These are phyloP conservation scores for Physella acuta DNA, from an alignment of 1,140 invertebrate genomes.

Conservation along the genomic window DNA sequence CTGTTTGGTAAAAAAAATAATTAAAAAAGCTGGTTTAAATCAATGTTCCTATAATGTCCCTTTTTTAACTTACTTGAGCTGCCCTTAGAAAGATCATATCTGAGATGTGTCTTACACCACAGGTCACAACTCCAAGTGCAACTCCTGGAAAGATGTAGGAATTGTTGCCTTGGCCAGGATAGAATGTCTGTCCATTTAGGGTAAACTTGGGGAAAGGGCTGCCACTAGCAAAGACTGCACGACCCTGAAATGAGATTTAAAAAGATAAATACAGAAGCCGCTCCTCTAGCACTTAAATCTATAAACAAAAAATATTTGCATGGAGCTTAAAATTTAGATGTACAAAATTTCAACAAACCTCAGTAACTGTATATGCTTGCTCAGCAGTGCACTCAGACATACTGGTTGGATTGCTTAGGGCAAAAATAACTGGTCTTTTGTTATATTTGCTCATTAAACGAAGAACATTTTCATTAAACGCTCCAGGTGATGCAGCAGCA, in stretches of 20 bases:
- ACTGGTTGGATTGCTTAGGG: conserved; percentile 57
- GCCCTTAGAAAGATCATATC: conserved; percentile 56
- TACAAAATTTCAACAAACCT: no score
- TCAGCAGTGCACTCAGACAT: conserved; percentile 57
- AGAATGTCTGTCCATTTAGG: conserved; percentile 43
- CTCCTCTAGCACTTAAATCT: no score
- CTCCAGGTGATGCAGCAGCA: conserved; percentile 51
- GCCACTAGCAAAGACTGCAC: conserved; percentile 58
- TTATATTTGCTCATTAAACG: conserved; percentile 53
- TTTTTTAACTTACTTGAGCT: conserved; percentile 53
- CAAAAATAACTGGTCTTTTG: conserved; percentile 54
- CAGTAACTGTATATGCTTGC: conserved; percentile 48
- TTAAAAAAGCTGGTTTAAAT: background rate
- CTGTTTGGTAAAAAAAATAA: no score
- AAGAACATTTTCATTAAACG: conserved; percentile 54
- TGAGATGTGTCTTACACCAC: conserved; percentile 51
- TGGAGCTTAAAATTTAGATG: no score
- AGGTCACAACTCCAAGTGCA: conserved; percentile 52
- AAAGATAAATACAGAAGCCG: no score
- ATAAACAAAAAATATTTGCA: no score
- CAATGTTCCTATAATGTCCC: background rate
- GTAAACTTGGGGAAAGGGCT: conserved; percentile 56
- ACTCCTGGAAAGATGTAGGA: conserved; percentile 61
- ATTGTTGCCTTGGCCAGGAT: conserved; percentile 60
- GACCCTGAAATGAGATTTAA: no score